Evolutionary conservation across 2,113 vertebrate genomes (phyloP), one percentile per base, ranked within the genome.

Genomic region (Semnornis frantzii): DNA sequence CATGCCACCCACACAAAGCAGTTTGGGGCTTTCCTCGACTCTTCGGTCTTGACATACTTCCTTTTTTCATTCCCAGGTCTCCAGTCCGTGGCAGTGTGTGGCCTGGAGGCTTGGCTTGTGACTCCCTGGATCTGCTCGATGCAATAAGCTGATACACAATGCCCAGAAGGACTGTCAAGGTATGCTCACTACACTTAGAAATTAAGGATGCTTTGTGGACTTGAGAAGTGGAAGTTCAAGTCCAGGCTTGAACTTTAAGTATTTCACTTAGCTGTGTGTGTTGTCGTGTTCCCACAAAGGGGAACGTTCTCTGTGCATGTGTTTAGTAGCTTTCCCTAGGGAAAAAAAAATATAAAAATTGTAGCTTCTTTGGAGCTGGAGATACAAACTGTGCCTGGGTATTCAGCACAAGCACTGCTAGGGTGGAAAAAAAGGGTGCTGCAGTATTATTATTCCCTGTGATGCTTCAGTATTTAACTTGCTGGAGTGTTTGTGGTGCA

Each of bases 201-300:
- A 95, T 93, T 87, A 73, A 5, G 25, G 46, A 78, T 69, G 9
- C 89, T 96, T 91, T 92, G 70, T 94, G 90, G 79, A 81, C 64
- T 92, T 92, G 57, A 85, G 70, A 64, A 34, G 5, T 79, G 30
- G 57, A 70, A 95, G 66, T 55, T 94, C 92, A 93, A 90, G 95
- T 66, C 85, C 33, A 58, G 92, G 90, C 82, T 18, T 74, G 84
- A 79, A 54, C 54, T 77, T 74, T 15, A 37, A 24, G 24, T 83
- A 23, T 37, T 80, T 71, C 39, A 3, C 39, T 68, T 79, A 42
- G 27, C 73, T 72, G 8, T 27, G 5, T 2, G 5, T 73, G 64
- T 18, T 46, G 44, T 46, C 17, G 59, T 1, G 6, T 54, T 79
- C 23, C 37, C 13, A 16, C 34, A 12, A 68, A 65, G 46, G 33